Evolutionary conservation across 2,797 vertebrate genomes (phyloP).

Genomic region (Mus minutoides): DNA sequence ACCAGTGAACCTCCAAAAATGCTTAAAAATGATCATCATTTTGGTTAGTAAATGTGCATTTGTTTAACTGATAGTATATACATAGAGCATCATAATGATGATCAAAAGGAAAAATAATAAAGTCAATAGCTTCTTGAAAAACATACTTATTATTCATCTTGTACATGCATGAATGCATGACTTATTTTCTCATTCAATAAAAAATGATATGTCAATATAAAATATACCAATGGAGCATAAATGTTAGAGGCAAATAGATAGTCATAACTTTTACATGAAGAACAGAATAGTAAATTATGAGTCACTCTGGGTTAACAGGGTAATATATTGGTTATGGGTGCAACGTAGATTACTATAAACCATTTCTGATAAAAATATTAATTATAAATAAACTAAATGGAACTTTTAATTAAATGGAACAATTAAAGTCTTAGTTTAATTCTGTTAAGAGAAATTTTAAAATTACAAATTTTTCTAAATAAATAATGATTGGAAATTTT

Average conservation of each 20-base stretch:
- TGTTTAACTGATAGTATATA: background rate
- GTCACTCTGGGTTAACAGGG: background rate
- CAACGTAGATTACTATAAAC: constrained; percentile 44
- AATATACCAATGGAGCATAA: background rate
- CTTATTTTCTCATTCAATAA: background rate
- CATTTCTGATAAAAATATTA: constrained; percentile 61
- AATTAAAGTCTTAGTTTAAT: constrained; percentile 13
- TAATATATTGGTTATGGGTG: background rate
- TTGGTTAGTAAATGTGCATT: background rate
- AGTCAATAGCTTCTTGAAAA: background rate
- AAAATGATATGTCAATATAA: background rate
- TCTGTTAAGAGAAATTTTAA: background rate
- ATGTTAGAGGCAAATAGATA: constrained; percentile 1
- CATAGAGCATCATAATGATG: background rate
- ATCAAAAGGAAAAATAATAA: background rate
- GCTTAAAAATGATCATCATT: background rate
- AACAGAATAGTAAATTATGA: background rate
- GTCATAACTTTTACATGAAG: background rate
- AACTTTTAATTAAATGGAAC: constrained; percentile 41
- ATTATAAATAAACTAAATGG: constrained; percentile 20
- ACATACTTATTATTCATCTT: background rate
- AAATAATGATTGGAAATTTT: background rate
- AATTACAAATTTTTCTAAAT: background rate
- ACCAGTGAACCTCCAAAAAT: background rate
- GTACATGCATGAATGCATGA: background rate